Evolutionary conservation across 2,797 vertebrate species (phyloP), one percentile per base, ranked within the genome.

Genomic region (Myiothlypis chrysogaster): DNA sequence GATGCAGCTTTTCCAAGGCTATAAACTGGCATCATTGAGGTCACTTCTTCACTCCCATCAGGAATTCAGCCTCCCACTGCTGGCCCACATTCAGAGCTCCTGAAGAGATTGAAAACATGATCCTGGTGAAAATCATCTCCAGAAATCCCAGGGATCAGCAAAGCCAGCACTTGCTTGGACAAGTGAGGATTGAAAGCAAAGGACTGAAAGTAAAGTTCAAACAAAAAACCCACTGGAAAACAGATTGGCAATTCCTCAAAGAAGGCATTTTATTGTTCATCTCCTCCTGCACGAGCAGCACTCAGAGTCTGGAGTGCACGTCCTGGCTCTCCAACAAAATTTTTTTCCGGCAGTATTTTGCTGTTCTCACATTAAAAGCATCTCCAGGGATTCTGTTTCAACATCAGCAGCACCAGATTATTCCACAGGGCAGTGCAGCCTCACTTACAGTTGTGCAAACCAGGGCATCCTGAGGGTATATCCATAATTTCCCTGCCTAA

Each of bases 191-290:
- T 70, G 77, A 68, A 92, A 61, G 44, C 10, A 49, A 92, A 96
- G 66, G 35, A 39, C 22, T 69, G 64, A 61, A 91, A 70, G 68
- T 4, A 79, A 94, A 96, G 61, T 30, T 95, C 80, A 83, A 43
- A 59, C 28, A 76, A 66, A 93, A 93, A 93, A 27, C 10, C 7
- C 9, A 32, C 20, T 35, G 53, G 83, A 59, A 90, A 90, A 79
- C 59, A 39, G 37, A 49, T 0, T 0, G 2, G 34, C 0, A 0
- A 10, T 32, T 76, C 59, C 84, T 93, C 79, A 80, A 65, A 72
- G 16, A 28, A 47, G 19, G 13, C 4, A 7, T 56, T 71, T 55
- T 75, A 9, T n/a, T 35, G 14, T 71, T 87, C 56, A n/a, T 43
- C 50, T 39, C 28, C 52, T 68, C 11, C 41, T 63, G 19, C 19